Percentiles rank a stretch among this genome's conserved stretches.
phyloP scores from a whole-genome alignment of 1,140 invertebrate genomes.

The Patella vulgata region DNA sequence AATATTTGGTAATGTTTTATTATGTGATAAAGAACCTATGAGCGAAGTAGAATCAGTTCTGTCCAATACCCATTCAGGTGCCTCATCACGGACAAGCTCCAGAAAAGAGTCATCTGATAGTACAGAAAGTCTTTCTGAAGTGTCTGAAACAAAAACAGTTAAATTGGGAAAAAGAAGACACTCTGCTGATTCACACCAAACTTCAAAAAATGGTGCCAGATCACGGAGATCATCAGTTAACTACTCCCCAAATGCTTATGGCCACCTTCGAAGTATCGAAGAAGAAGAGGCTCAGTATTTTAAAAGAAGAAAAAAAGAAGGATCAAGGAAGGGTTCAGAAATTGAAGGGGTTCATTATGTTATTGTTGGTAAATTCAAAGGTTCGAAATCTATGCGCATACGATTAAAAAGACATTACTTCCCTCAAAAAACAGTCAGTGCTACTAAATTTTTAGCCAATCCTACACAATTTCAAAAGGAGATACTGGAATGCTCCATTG shows the following conservation, averaged over 20 bases:
- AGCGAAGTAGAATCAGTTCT: neutral
- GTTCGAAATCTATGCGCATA: slow-evolving; percentile 46
- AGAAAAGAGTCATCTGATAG: slow-evolving; percentile 21
- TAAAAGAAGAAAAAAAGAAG: slow-evolving; percentile 19
- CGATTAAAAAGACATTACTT: slow-evolving; percentile 40
- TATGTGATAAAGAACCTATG: too few relatives aligned
- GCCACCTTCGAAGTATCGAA: neutral
- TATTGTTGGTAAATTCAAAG: slow-evolving; percentile 55
- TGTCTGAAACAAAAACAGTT: neutral
- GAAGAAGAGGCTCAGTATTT: slow-evolving; percentile 6
- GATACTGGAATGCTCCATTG: too few relatives aligned
- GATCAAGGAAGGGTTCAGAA: slow-evolving; percentile 18
- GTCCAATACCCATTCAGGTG: slow-evolving; percentile 9
- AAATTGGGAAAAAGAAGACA: neutral
- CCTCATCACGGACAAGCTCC: slow-evolving; percentile 24
- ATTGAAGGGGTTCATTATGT: slow-evolving; percentile 47
- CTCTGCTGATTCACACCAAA: neutral
- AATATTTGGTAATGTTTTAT: too few relatives aligned
- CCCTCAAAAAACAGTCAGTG: slow-evolving; percentile 32
- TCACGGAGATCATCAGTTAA: too few relatives aligned
- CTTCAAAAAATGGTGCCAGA: neutral
- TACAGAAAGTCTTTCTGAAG: neutral
- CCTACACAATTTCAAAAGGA: too few relatives aligned
- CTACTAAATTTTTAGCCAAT: slow-evolving; percentile 20
- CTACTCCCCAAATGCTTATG: too few relatives aligned